Percentiles rank a stretch among this genome's conserved stretches.
These are phyloP conservation scores for Kradibia gibbosae DNA, from an alignment of 1,140 invertebrate species.

Conservation along the genomic window DNA sequence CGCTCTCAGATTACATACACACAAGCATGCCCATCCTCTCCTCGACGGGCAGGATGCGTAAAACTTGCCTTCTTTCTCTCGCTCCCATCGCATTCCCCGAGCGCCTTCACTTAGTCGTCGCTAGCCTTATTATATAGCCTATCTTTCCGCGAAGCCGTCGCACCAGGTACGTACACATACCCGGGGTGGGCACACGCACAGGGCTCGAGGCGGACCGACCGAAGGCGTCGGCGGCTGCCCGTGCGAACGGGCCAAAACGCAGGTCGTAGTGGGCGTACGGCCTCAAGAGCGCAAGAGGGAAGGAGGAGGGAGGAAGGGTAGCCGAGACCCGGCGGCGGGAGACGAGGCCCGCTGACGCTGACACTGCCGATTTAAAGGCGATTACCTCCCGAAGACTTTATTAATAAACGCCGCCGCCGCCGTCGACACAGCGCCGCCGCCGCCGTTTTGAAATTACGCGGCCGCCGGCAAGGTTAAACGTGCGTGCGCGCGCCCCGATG, in stretches of 20 bases:
- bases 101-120: conserved; percentile 25
- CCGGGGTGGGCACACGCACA: not conserved
- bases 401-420: not conserved
- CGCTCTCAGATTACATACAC: not conserved
- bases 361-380: conserved; percentile 3
- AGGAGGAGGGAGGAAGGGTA: too few species aligned
- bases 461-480: conserved; percentile 3
- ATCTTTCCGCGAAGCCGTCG: conserved; percentile 20
- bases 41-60: conserved; percentile 17
- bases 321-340: too few species aligned
- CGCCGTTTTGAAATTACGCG: conserved; percentile 5
- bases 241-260: not conserved
- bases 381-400: not conserved
- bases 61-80: conserved; percentile 28
- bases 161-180: conserved; percentile 27
- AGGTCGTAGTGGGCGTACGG: not conserved
- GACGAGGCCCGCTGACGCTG: conserved; percentile 2
- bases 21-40: not conserved
- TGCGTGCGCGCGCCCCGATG: not conserved
- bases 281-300: not conserved
- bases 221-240: not conserved
- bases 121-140: conserved; percentile 23
- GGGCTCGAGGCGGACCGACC: not conserved
- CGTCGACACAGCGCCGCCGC: too few species aligned
- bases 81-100: conserved; percentile 32